These are phyloP conservation scores for Drosophila cardini DNA, from an alignment of 1,140 invertebrate genomes.

Conservation along the genomic window DNA sequence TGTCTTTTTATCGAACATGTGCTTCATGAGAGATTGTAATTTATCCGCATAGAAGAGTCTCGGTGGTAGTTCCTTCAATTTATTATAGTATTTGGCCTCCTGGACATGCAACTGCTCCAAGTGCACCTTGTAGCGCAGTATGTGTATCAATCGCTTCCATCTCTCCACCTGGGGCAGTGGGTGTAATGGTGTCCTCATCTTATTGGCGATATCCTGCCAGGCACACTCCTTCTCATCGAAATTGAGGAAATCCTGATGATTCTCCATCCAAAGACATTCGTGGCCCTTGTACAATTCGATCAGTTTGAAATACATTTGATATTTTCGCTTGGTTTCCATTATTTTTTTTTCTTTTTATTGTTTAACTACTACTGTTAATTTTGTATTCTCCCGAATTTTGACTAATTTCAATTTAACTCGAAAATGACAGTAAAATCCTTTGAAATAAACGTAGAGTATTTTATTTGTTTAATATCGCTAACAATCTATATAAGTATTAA, in stretches of 20 bases:
- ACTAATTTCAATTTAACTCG: background rate
- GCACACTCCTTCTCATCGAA: slow-evolving; percentile 34
- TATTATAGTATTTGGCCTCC: slow-evolving; percentile 21
- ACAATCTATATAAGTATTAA: slow-evolving; percentile 15
- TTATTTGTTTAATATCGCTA: slow-evolving; percentile 32
- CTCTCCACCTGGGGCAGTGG: slow-evolving; percentile 21
- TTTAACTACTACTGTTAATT: background rate
- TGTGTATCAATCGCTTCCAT: slow-evolving; percentile 57
- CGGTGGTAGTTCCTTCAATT: background rate
- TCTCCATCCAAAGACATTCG: slow-evolving; percentile 66
- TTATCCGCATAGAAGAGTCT: slow-evolving; percentile 42
- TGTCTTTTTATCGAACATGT: slow-evolving; percentile 44
- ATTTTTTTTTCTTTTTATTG: background rate
- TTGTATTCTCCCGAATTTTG: background rate
- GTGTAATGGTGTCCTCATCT: slow-evolving; percentile 33
- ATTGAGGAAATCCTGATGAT: slow-evolving; percentile 56
- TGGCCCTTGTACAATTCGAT: slow-evolving; percentile 55
- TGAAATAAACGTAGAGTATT: slow-evolving; percentile 12
- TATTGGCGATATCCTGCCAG: slow-evolving; percentile 57
- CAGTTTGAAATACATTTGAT: slow-evolving; percentile 38
- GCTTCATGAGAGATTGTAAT: slow-evolving; percentile 46
- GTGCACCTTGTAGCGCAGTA: slow-evolving; percentile 55
- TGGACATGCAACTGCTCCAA: slow-evolving; percentile 34
- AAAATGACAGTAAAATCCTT: background rate
- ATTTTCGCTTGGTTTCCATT: background rate